These are phyloP conservation scores for Epizoanthus illoricatus DNA, from an alignment of 92 coral and sea anemone species.

Conservation along the genomic window DNA sequence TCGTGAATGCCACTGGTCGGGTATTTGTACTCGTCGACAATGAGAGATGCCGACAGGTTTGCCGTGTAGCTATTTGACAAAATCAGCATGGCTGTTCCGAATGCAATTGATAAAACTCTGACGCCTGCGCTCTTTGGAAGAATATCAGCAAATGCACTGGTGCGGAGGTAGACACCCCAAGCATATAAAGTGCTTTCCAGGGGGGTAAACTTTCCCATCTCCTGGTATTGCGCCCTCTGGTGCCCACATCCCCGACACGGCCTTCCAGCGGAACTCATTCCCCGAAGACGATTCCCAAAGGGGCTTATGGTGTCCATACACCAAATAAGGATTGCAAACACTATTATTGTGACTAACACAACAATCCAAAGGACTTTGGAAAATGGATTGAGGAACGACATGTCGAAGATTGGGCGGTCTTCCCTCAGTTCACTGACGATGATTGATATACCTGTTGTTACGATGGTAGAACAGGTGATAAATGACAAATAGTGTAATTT, in stretches of 20 bases:
- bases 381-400: conserved; percentile 7
- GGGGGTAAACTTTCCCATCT: background rate
- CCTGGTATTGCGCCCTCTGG: background rate
- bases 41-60: conserved; percentile 8
- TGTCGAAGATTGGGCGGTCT: conserved; percentile 11
- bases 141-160: background rate
- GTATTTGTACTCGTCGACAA: conserved; percentile 8
- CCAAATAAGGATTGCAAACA: background rate
- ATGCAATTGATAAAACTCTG: background rate
- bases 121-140: conserved; percentile 10
- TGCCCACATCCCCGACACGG: background rate
- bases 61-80: conserved; percentile 6
- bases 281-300: background rate
- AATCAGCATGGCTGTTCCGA: conserved; percentile 6
- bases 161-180: conserved; percentile 2
- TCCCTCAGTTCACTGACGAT: conserved; percentile 13
- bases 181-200: background rate
- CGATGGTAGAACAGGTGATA: no score
- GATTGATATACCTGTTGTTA: background rate
- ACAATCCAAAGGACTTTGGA: conserved; percentile 1
- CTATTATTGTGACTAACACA: background rate
- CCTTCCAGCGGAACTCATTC: background rate
- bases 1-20: conserved; percentile 12
- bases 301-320: background rate
- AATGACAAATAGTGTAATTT: no score